Percentiles rank a stretch among this genome's conserved stretches.
These are phyloP conservation scores for Silurus aristotelis DNA, from an alignment of 2,797 vertebrate species.

Conservation along the genomic window DNA sequence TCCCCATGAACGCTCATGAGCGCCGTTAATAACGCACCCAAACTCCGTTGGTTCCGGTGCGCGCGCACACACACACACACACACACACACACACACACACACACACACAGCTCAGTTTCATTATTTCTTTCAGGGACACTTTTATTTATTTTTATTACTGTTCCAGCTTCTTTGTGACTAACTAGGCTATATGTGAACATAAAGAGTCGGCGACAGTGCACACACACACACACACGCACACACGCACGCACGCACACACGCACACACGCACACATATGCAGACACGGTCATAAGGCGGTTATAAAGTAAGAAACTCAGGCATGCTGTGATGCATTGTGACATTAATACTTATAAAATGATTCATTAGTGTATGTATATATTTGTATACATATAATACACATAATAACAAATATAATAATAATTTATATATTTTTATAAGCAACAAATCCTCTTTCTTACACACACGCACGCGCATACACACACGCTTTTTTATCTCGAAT, in stretches of 20 bases:
- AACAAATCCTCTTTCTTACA: not conserved
- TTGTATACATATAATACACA: no score
- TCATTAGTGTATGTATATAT: not conserved
- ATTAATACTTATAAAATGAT: not conserved
- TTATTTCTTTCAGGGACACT: not conserved
- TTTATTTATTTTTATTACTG: not conserved
- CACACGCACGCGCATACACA: not conserved
- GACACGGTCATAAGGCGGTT: not conserved
- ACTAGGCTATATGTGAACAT: no score
- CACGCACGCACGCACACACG: not conserved
- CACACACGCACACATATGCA: not conserved
- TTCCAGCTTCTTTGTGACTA: not conserved
- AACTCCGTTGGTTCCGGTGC: not conserved
- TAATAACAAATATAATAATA: no score
- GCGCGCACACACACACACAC: not conserved
- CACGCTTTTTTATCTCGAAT: not conserved
- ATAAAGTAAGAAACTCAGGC: not conserved
- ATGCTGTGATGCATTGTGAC: not conserved
- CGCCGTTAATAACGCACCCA: not conserved
- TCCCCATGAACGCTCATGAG: conserved; percentile 7
- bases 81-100: not conserved
- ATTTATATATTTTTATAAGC: no score
- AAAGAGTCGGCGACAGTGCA: not conserved
- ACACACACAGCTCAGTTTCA: not conserved
- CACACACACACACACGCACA: not conserved